Evolutionary conservation across 2,888 invertebrate species (phyloP).

Genomic region (Ypsolopha sequella): DNA sequence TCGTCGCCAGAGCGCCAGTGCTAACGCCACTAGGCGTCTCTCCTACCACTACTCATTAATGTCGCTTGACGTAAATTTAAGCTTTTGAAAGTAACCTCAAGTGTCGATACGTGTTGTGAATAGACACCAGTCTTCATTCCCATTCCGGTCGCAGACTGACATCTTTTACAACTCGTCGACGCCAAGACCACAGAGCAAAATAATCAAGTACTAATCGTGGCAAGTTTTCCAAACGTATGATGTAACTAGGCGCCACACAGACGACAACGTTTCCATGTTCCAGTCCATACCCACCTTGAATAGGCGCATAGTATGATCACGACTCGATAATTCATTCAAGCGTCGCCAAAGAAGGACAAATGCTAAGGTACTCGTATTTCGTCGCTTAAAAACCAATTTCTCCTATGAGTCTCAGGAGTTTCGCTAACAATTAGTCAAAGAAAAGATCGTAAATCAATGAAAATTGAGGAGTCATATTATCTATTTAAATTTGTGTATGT

Average conservation of each 20-base stretch:
- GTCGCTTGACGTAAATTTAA: conserved; percentile 53
- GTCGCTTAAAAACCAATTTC: conserved; percentile 1
- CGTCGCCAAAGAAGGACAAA: conserved; percentile 1
- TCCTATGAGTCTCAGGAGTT: background rate
- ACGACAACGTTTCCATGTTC: conserved; percentile 22
- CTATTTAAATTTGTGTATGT: no score
- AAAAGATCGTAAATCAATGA: background rate
- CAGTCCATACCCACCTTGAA: conserved; percentile 2
- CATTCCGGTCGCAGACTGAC: conserved; percentile 31
- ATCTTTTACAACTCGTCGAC: conserved; percentile 20
- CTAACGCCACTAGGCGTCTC: conserved; percentile 25
- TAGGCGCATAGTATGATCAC: conserved; percentile 2
- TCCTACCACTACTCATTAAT: conserved; percentile 41
- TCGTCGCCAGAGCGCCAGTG: conserved; percentile 22
- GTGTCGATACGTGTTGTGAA: conserved; percentile 41
- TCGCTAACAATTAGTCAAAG: background rate
- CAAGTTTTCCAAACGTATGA: conserved; percentile 58
- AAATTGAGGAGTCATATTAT: no score
- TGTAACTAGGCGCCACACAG: conserved; percentile 57
- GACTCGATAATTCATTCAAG: conserved; percentile 3
- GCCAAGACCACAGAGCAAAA: background rate
- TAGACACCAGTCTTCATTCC: conserved; percentile 30
- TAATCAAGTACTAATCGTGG: conserved; percentile 17
- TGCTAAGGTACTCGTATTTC: background rate
- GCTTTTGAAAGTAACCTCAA: conserved; percentile 52